Conservation (phyloP, 1,140 invertebrate genomes). For the Aphis craccivora region DNA sequence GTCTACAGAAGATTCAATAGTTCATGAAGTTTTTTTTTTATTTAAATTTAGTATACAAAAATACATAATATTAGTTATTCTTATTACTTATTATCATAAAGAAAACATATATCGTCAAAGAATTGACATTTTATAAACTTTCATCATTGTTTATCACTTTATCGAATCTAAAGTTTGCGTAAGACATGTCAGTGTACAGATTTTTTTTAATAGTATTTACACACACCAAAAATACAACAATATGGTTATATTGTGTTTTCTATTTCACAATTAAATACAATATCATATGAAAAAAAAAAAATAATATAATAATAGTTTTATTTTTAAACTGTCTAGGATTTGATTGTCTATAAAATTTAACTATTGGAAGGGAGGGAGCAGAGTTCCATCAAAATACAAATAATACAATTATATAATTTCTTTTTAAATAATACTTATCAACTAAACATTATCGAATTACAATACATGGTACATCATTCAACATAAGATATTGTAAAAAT, state of each 20-base stretch:
- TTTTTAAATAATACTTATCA: conserved; percentile 37
- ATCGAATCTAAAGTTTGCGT: background rate
- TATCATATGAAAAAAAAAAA: conserved; percentile 3
- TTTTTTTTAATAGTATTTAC: background rate
- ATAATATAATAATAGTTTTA: conserved; percentile 28
- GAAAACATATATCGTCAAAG: background rate
- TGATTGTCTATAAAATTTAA: conserved; percentile 53
- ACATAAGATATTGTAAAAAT: conserved; percentile 30
- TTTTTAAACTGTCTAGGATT: conserved; percentile 32
- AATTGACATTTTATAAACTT: background rate
- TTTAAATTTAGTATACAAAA: conserved; percentile 10
- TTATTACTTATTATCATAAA: background rate
- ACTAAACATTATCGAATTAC: conserved; percentile 28
- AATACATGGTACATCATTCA: background rate
- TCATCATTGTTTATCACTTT: background rate
- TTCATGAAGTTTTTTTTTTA: background rate
- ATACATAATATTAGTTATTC: background rate
- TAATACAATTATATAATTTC: conserved; percentile 1
- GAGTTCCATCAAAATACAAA: conserved; percentile 21
- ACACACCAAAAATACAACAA: conserved; percentile 20
- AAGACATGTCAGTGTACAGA: background rate
- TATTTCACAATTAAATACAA: conserved; percentile 32
- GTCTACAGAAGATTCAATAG: background rate
- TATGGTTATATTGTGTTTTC: conserved; percentile 17
- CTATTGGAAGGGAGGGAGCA: conserved; percentile 19